Percentiles rank a stretch among this genome's conserved stretches.
phyloP scores from a whole-genome alignment of 64 coral and sea anemone species.

The Montipora cactus region DNA sequence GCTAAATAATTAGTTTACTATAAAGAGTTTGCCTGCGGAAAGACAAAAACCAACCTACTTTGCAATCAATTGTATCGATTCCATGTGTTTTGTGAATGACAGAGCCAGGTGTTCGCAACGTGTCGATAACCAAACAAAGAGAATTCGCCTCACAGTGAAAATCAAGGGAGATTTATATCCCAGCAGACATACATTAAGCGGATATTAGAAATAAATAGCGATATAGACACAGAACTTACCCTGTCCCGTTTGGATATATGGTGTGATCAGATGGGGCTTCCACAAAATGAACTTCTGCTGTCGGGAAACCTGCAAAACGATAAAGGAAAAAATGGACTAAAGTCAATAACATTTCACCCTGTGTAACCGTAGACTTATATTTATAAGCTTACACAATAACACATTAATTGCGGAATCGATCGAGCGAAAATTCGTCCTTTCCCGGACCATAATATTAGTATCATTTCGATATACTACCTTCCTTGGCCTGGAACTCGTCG shows the following conservation, averaged over 20 bases:
- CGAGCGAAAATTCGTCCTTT: not conserved
- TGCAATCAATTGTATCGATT: constrained; percentile 61
- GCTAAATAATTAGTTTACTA: not conserved
- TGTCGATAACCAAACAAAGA: constrained; percentile 82
- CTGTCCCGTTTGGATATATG: constrained; percentile 79
- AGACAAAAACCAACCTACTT: not conserved
- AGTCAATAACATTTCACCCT: not conserved
- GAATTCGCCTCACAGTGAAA: constrained; percentile 24
- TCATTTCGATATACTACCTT: constrained; percentile 68
- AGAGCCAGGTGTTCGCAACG: constrained; percentile 88
- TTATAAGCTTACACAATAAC: not conserved
- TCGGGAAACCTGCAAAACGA: constrained; percentile 66
- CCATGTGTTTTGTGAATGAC: constrained; percentile 82
- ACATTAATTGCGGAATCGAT: constrained; percentile 43
- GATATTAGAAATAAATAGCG: not conserved
- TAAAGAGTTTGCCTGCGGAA: not conserved
- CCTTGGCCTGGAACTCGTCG: constrained; percentile 92
- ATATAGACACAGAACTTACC: constrained; percentile 57
- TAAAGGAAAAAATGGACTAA: constrained; percentile 5
- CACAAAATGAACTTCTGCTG: constrained; percentile 86
- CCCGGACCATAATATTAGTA: not conserved
- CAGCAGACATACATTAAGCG: not conserved
- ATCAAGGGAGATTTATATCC: constrained; percentile 21
- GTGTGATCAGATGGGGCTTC: constrained; percentile 78
- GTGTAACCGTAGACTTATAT: not conserved